Conservation (phyloP, 2,797 vertebrate species). For the Rachycentron canadum region DNA sequence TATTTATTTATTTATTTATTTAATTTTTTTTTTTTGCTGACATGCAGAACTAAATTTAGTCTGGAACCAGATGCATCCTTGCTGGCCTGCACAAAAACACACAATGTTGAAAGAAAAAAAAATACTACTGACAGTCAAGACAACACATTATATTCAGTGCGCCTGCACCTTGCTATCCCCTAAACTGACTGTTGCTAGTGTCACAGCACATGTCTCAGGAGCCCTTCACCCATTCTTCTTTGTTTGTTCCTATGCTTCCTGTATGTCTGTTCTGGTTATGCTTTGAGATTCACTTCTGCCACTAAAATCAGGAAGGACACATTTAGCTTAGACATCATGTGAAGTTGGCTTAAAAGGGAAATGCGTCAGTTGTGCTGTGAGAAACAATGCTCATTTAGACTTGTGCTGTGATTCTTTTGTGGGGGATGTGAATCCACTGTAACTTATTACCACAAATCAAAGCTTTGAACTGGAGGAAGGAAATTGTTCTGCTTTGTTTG, state of each 20-base stretch:
- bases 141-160: slow-evolving; percentile 31
- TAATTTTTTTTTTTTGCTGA: not conserved
- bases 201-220: slow-evolving; percentile 36
- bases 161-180: slow-evolving; percentile 17
- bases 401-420: slow-evolving; percentile 33
- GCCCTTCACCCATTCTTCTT: slow-evolving; percentile 35
- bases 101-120: slow-evolving; percentile 15
- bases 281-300: slow-evolving; percentile 71
- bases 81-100: not conserved
- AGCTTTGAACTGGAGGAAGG: slow-evolving; percentile 36
- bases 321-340: slow-evolving; percentile 52
- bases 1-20: not conserved
- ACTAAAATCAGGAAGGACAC: slow-evolving; percentile 74
- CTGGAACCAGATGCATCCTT: not conserved
- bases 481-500: slow-evolving; percentile 34
- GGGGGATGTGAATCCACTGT: slow-evolving; percentile 12
- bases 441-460: slow-evolving; percentile 13
- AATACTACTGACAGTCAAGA: slow-evolving; percentile 36
- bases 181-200: slow-evolving; percentile 39
- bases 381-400: slow-evolving; percentile 60
- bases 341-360: slow-evolving; percentile 67
- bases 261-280: slow-evolving; percentile 53
- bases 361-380: slow-evolving; percentile 56
- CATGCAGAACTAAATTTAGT: slow-evolving; percentile 15
- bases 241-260: slow-evolving; percentile 55